Evolutionary conservation across 2,888 invertebrate species (phyloP).

Genomic region (Digitonthophagus gazella): DNA sequence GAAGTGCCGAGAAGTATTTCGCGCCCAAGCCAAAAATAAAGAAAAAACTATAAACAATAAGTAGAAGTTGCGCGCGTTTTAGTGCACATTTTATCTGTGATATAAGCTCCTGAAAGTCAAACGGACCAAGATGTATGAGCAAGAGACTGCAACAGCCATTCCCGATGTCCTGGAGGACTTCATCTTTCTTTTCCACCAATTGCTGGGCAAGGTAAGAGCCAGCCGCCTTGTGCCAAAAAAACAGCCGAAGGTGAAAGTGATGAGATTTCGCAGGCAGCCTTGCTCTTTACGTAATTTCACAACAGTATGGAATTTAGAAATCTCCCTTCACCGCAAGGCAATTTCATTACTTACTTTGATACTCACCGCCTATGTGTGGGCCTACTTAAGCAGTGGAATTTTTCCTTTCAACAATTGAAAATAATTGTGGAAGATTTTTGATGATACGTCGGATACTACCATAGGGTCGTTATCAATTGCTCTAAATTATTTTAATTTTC

Average conservation of each 20-base stretch:
- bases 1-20: neutral
- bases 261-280: constrained; percentile 3
- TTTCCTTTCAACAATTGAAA: neutral
- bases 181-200: constrained; percentile 65
- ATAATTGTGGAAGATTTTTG: neutral
- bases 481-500: neutral
- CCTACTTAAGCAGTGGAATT: neutral
- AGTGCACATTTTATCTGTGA: constrained; percentile 19
- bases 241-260: constrained; percentile 4
- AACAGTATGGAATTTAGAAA: neutral
- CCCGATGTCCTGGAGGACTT: constrained; percentile 76
- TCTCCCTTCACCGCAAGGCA: neutral
- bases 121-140: constrained; percentile 59
- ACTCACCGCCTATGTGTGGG: neutral
- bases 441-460: neutral
- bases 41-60: neutral
- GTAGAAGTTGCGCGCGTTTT: constrained; percentile 13
- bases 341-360: neutral
- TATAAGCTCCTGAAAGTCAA: neutral
- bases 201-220: constrained; percentile 64
- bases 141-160: constrained; percentile 61
- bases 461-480: neutral
- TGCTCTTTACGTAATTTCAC: constrained; percentile 13
- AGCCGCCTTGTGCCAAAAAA: neutral
- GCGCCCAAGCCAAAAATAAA: neutral